Evolutionary conservation across 2,888 invertebrate genomes (phyloP), one percentile per base, ranked within the genome.

Genomic region (Sarcophaga variegata): DNA sequence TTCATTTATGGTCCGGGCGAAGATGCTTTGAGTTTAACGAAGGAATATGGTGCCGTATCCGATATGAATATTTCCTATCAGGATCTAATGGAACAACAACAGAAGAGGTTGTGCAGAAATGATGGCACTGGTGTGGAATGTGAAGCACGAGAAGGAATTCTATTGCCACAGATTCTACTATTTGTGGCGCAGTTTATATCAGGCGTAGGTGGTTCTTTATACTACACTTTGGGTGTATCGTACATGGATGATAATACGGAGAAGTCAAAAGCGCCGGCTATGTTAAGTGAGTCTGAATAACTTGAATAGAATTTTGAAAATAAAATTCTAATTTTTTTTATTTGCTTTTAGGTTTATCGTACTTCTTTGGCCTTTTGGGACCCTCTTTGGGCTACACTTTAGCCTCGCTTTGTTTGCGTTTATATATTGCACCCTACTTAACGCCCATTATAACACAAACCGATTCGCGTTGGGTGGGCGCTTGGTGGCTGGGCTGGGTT

Each of bases 401-500:
- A 72, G 96, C 95, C 4, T 95, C 95, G 0, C 93, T 95, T 77
- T 95, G 95, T 70, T 92, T 96, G 12, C 95, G 95, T 88, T 92
- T 95, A 69, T 96, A 96, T 90, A 95, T 96, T 64, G 95, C 95
- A 4, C 96, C 96, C 8, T 93, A 93, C 2, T 90, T 96, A 82
- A 95, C 95, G 0, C 96, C 96, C 2, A 94, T 95, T 1, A 95
- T 97, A 69, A 94, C 94, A 11, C 95, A 94, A 66, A 94, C 94
- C 22, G 96, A 96, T 93, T 96, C 96, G 0, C 94, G 96, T 88
- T 97, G 97, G 97, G 91, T 97, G 62, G 97, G 97, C 2, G 97
- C 97, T 25, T 97, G 97, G 97, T 97, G 97, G 97, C 90, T 96
- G 59, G 96, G 96, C 0, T 96, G 96, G 95, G 93, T 96, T 5